Base-by-base conservation (phyloP, 2,888 invertebrate genomes). In the Ochropleura leucogaster region DNA sequence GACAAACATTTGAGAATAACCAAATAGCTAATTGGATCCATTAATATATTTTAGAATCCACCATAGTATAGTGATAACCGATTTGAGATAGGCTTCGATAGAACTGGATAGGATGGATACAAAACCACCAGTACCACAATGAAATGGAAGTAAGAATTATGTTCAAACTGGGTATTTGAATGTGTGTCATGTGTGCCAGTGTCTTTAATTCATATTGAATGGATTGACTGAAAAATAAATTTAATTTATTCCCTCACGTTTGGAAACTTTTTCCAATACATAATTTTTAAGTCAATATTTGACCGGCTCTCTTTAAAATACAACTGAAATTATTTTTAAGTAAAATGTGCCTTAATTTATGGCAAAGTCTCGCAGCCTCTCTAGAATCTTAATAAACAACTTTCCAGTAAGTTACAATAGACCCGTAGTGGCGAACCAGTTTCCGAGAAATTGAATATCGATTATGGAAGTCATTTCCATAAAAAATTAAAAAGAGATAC, bases 401-500 rank as follows among this genome's bases (percentile, higher is more conserved):
- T 80, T 76, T 47, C 42, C 47, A 64, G 16, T 66, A 59, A 72
- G 53, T 59, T 65, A 67, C 53, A 47, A 55, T 69, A 60, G 44
- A 46, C 20, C 49, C 44, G 40, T 72, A 71, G 75, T 78, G 67
- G 44, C 16, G 18, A 63, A 69, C 73, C 65, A 67, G 72, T 73
- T 76, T 65, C 68, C 60, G 68, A 77, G 65, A 84, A 87, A 84
- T 87, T 82, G 80, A 81, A 86, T 80, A 80, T 84, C 62, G 86
- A 86, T 87, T 78, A 75, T 70, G 59, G 68, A 57, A 77, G 79
- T 68, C 40, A 87, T 87, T 87, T 79, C 82, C 88, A 84, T 87
- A 80, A 75, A 77, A 86, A 82, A 85, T 80, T 84, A 74, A 84
- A 86, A 80, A 79, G 79, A 82, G 71, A 80, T 57, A 79, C 82